Conservation (phyloP, 2,797 vertebrate species). For the Caiman crocodilus region DNA sequence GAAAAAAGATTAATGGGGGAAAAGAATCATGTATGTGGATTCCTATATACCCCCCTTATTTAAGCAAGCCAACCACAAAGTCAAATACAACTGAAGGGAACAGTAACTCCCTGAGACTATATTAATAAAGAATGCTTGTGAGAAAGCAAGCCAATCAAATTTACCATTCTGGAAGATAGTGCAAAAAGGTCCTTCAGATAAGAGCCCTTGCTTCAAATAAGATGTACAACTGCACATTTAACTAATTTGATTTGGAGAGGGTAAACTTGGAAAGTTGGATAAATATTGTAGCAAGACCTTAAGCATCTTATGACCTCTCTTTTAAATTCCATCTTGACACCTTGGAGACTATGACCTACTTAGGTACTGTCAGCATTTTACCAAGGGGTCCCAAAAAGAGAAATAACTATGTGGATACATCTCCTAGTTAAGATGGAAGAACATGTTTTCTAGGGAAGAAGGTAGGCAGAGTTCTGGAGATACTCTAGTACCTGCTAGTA, state of each 20-base stretch:
- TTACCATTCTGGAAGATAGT: too few species aligned
- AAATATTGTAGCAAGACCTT: neutral
- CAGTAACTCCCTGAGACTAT: neutral
- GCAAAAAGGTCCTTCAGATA: neutral
- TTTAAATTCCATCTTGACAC: neutral
- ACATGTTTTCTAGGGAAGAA: neutral
- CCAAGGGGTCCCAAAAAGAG: neutral
- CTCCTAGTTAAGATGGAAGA: neutral
- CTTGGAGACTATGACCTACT: neutral
- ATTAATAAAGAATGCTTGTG: too few species aligned
- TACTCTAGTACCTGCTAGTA: too few species aligned
- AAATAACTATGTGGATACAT: neutral
- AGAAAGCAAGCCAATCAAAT: too few species aligned
- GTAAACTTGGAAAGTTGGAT: neutral
- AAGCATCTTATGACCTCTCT: neutral
- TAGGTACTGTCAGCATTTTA: neutral
- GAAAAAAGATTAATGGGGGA: too few species aligned
- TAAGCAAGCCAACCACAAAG: too few species aligned
- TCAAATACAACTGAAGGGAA: too few species aligned
- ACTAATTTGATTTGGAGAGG: neutral
- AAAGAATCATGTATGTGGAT: too few species aligned
- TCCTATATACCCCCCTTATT: too few species aligned
- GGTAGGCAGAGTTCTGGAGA: neutral
- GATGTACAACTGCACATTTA: neutral
- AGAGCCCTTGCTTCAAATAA: neutral